These are phyloP conservation scores for Holocentrus rufus DNA, from an alignment of 2,797 vertebrate species.

Conservation along the genomic window DNA sequence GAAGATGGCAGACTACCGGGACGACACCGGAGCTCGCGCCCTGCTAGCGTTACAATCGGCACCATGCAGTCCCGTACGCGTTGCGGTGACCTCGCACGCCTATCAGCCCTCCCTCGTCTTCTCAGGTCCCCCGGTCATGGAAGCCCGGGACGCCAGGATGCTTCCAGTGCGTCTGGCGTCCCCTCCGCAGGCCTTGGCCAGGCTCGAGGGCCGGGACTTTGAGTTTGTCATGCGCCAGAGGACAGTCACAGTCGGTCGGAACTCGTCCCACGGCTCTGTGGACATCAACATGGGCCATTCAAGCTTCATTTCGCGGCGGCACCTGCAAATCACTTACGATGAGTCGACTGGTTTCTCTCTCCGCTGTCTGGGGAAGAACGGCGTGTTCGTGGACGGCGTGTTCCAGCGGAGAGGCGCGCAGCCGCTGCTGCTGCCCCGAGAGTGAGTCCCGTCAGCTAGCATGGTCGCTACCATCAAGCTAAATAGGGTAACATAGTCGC, in stretches of 20 bases:
- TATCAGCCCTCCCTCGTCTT: conserved; percentile 75
- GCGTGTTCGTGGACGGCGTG: conserved; percentile 97
- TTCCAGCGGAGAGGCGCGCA: conserved; percentile 95
- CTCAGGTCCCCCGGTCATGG: conserved; percentile 64
- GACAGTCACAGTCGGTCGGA: conserved; percentile 94
- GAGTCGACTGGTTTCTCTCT: conserved; percentile 89
- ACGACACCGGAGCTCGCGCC: conserved; percentile 91
- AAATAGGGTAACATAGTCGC: conserved; percentile 7
- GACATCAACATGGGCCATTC: conserved; percentile 98
- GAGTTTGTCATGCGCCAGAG: conserved; percentile 97
- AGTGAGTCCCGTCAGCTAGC: conserved; percentile 84
- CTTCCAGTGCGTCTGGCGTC: conserved; percentile 67
- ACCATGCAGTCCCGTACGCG: conserved; percentile 87
- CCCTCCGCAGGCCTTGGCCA: conserved; percentile 84
- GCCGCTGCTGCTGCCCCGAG: conserved; percentile 89
- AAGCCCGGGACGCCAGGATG: conserved; percentile 60
- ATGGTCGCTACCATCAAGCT: conserved; percentile 27
- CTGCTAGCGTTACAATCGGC: conserved; percentile 92
- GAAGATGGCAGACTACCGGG: conserved; percentile 95
- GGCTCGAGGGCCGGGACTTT: conserved; percentile 96
- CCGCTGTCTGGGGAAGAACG: conserved; percentile 96
- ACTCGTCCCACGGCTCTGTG: conserved; percentile 97
- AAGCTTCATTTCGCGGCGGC: conserved; percentile 95
- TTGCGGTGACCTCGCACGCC: conserved; percentile 78
- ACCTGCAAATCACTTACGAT: conserved; percentile 93